Base-by-base conservation (phyloP, 2,888 invertebrate species). In the Dicycla oo region DNA sequence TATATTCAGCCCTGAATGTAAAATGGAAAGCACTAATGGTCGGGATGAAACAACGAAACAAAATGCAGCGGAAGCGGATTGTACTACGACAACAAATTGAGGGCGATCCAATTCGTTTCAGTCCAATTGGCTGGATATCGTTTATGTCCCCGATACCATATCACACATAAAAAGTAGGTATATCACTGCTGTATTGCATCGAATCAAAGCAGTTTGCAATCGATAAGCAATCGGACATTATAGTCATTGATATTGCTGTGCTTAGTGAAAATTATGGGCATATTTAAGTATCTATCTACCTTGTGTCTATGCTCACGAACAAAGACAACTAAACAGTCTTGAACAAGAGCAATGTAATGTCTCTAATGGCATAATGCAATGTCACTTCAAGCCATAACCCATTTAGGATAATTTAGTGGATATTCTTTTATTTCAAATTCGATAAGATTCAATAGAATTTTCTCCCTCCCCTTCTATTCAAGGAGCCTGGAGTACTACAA, bases 101-200 rank as follows among this genome's bases (percentile, higher is more conserved):
- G 95, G 94, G 94, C 95, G 93, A 94, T 92, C 93, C 95, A 94
- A 95, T 95, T 95, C 94, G 95, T 95, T 95, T 93, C 95, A 95
- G 93, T 95, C 95, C 94, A 94, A 95, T 95, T 95, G 95, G 93
- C 92, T 91, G 94, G 92, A 91, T 94, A 94, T 94, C 95, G 94
- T 94, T 93, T 94, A 93, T 94, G 93, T 93, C 89, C 91, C 91
- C 91, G 93, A 91, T 93, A 91, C 89, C 90, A 91, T 92, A 91
- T 90, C 90, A 85, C 86, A 87, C 86, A 89, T 87, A 86, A 78
- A 84, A 79, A 85, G 88, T 88, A 88, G 86, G 82, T 87, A 86
- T 90, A 90, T 87, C 87, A 87, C 86, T 84, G 81, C 81, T 84
- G 86, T 88, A 89, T 89, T 90, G 91, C 90, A 88, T 83, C 86